Percentiles rank a stretch among this genome's conserved stretches.
These are phyloP conservation scores for Acanthosoma haemorrhoidale DNA, from an alignment of 2,888 invertebrate genomes.

Conservation along the genomic window DNA sequence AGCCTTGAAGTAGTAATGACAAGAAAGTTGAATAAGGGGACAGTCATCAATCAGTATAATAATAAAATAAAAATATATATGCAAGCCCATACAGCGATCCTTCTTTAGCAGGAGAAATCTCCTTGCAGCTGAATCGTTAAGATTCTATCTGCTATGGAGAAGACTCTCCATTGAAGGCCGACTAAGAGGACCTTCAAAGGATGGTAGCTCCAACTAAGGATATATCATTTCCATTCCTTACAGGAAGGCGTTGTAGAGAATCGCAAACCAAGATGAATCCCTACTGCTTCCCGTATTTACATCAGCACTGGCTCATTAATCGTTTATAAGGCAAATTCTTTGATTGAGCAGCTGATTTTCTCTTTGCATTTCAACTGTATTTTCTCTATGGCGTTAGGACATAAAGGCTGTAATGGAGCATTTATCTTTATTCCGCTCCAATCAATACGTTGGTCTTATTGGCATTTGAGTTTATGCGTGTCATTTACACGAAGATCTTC, in stretches of 20 bases:
- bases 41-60: too few relatives aligned
- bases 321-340: slow-evolving; percentile 11
- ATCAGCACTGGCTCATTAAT: not conserved
- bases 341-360: not conserved
- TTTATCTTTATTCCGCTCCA: too few relatives aligned
- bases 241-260: slow-evolving; percentile 8
- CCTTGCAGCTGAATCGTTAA: not conserved
- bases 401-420: too few relatives aligned
- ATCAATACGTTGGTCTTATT: too few relatives aligned
- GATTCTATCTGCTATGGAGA: slow-evolving; percentile 5
- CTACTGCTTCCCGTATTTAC: not conserved
- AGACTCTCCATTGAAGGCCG: not conserved
- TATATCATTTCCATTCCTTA: slow-evolving; percentile 6
- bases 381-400: not conserved
- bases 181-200: not conserved
- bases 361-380: not conserved
- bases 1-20: too few relatives aligned
- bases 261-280: slow-evolving; percentile 1
- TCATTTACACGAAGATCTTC: too few relatives aligned
- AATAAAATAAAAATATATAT: not conserved
- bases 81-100: not conserved
- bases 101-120: slow-evolving; percentile 1
- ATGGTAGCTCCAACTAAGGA: not conserved
- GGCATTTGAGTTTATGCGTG: too few relatives aligned
- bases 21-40: too few relatives aligned